Evolutionary conservation across 2,888 invertebrate species (phyloP), one percentile per base, ranked within the genome.

Genomic region (Chrysolina oricalcia): DNA sequence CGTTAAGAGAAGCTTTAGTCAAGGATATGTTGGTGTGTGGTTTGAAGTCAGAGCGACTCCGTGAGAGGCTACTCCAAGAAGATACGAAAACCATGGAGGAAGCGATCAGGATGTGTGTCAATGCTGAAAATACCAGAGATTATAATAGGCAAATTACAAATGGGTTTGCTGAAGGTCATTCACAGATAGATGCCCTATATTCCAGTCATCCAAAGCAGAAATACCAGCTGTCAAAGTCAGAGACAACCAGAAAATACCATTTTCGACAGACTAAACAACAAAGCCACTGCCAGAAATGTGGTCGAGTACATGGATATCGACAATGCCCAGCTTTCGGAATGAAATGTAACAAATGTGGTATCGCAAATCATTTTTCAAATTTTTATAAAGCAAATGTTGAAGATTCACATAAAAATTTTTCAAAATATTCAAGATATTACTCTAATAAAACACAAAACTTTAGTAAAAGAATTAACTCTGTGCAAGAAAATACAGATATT

Each of bases 21-120:
- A n/a, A n/a, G n/a, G n/a, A n/a, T n/a, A n/a, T n/a, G n/a, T n/a
- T n/a, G n/a, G n/a, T n/a, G n/a, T n/a, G n/a, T n/a, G n/a, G n/a
- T n/a, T n/a, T n/a, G n/a, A n/a, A n/a, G n/a, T n/a, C n/a, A n/a
- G n/a, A n/a, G n/a, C n/a, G n/a, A n/a, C 17, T 79, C 13, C 72
- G 78, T 48, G 73, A 80, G 68, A 72, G 73, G 21, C 70, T 80
- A 41, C 65, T 82, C 0, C 56, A 73, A 40, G 74, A 78, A 66
- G 75, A 76, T 40, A 67, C 62, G 6, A 66, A 76, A 46, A 77
- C 78, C 0, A 41, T 82, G 11, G 75, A 76, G 13, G 78, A 74
- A 43, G 74, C 78, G 9, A 59, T 81, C 15, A 75, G 64, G 48
- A 72, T 76, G 13, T 80, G 79, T 71, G 48, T 76, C 17, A 77